A percentile compares a stretch with the other conserved stretches of the same genome.
phyloP scores from a whole-genome alignment of 2,797 vertebrate species.

The Fundulus diaphanus region DNA sequence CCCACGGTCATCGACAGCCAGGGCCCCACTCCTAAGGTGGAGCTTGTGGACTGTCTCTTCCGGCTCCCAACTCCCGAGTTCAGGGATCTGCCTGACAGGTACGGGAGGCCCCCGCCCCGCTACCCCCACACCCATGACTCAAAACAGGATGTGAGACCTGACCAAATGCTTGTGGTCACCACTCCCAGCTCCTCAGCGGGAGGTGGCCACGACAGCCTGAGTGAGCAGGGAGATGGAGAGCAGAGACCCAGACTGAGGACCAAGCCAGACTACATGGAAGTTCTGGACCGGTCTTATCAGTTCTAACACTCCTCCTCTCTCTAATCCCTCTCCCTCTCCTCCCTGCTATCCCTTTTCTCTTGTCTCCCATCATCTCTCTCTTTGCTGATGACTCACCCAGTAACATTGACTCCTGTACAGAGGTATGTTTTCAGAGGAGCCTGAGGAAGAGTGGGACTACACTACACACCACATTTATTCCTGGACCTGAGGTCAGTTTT shows the following conservation, averaged over 20 bases:
- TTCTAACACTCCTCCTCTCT: slow-evolving; percentile 81
- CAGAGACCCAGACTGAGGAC: slow-evolving; percentile 96
- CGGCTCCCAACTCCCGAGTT: slow-evolving; percentile 89
- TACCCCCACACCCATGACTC: slow-evolving; percentile 90
- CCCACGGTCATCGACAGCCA: slow-evolving; percentile 88
- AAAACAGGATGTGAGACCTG: slow-evolving; percentile 89
- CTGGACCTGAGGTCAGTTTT: slow-evolving; percentile 73
- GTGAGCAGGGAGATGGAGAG: slow-evolving; percentile 88
- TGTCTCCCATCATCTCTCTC: slow-evolving; percentile 63
- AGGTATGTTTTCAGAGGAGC: slow-evolving; percentile 68
- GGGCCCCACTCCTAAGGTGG: slow-evolving; percentile 85
- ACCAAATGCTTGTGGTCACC: slow-evolving; percentile 90
- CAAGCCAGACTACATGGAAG: slow-evolving; percentile 99
- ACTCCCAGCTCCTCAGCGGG: slow-evolving; percentile 81
- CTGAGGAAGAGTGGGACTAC: slow-evolving; percentile 67
- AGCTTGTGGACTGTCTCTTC: slow-evolving; percentile 93
- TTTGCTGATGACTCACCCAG: slow-evolving; percentile 69
- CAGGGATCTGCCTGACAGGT: slow-evolving; percentile 88
- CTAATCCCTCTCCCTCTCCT: slow-evolving; percentile 11
- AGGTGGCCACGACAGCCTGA: slow-evolving; percentile 86
- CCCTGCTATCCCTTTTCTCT: slow-evolving; percentile 48
- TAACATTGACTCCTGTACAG: slow-evolving; percentile 73
- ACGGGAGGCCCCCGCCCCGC: slow-evolving; percentile 85
- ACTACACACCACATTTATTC: slow-evolving; percentile 72
- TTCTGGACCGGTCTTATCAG: slow-evolving; percentile 96